phyloP scores from a whole-genome alignment of 1,140 invertebrate genomes.

The Microplitis demolitor region DNA sequence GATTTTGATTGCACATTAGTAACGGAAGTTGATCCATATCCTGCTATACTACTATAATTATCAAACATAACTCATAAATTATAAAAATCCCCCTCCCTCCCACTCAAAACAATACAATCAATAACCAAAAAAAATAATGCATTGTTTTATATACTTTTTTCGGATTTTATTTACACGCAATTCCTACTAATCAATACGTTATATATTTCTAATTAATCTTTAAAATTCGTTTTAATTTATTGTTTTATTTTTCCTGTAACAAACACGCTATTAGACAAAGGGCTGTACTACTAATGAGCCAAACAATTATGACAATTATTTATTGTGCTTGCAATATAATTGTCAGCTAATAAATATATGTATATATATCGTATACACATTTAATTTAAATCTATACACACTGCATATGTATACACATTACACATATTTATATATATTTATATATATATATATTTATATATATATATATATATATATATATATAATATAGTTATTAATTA shows the following conservation, averaged over 20 bases:
- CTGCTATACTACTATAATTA: neutral
- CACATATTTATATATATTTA: constrained; percentile 27
- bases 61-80: neutral
- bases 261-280: constrained; percentile 54
- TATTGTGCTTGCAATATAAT: constrained; percentile 33
- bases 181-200: neutral
- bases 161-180: neutral
- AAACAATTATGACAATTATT: constrained; percentile 41
- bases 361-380: constrained; percentile 26
- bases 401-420: neutral
- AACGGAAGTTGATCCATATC: neutral
- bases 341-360: constrained; percentile 25
- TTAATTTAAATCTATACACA: constrained; percentile 14
- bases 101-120: neutral
- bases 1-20: neutral
- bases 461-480: constrained; percentile 28
- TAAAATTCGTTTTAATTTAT: constrained; percentile 6
- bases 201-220: neutral
- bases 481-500: constrained; percentile 18
- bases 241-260: constrained; percentile 39
- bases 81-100: neutral
- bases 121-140: neutral
- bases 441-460: no score
- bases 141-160: neutral
- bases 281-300: constrained; percentile 43